These are phyloP conservation scores for Platanista minor DNA, from an alignment of 2,113 vertebrate species.

Conservation along the genomic window DNA sequence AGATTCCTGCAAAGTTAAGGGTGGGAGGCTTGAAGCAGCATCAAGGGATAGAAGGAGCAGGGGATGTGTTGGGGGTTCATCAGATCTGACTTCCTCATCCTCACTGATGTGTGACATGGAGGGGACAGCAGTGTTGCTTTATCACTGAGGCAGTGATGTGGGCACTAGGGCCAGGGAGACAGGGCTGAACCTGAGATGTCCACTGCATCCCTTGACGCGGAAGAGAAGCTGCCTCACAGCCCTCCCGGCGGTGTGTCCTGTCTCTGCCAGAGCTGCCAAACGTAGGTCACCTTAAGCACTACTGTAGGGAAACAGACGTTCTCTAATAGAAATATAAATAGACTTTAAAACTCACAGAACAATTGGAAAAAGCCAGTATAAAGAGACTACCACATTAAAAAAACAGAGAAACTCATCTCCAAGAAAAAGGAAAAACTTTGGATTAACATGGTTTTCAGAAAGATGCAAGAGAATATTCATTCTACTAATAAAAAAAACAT, in stretches of 20 bases:
- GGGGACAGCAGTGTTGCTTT: background rate
- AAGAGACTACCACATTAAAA: background rate
- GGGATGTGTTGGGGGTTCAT: background rate
- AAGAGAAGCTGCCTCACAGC: background rate
- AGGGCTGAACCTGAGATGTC: background rate
- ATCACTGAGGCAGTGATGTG: background rate
- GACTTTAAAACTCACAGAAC: background rate
- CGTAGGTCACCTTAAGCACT: background rate
- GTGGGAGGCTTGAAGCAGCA: background rate
- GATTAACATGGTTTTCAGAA: background rate
- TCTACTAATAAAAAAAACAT: background rate
- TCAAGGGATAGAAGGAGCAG: background rate
- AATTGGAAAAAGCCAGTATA: background rate
- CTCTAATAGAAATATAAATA: background rate
- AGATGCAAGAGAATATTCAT: background rate
- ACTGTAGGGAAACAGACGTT: background rate
- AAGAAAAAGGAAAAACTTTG: background rate
- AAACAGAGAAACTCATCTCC: background rate
- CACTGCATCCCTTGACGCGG: background rate
- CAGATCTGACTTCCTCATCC: rapidly evolving
- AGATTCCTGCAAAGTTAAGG: too few species aligned
- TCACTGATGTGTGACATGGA: background rate
- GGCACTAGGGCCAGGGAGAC: background rate
- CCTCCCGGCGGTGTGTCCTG: background rate
- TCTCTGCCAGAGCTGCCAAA: background rate